Percentiles rank a stretch among this genome's conserved stretches.
Conservation (phyloP, 2,888 invertebrate species). For the Pachydiplax longipennis region DNA sequence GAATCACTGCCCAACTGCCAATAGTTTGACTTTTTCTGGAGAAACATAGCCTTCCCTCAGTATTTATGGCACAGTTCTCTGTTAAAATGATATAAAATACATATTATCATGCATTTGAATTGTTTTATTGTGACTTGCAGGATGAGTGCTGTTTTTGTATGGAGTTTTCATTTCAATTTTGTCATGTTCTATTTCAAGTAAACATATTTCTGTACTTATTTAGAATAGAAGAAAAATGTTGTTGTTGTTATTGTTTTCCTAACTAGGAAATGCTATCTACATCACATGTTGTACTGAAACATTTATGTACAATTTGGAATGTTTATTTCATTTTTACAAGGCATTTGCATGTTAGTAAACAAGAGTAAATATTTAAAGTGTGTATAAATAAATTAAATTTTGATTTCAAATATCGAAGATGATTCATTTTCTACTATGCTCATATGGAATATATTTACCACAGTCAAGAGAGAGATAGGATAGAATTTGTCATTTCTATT, state of each 20-base stretch:
- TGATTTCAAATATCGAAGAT: background rate
- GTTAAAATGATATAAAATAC: background rate
- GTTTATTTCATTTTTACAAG: slow-evolving; percentile 20
- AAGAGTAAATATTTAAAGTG: slow-evolving; percentile 22
- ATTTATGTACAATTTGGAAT: background rate
- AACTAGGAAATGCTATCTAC: background rate
- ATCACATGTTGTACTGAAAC: slow-evolving; percentile 28
- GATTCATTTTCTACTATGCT: too few relatives aligned
- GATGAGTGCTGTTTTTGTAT: slow-evolving; percentile 10
- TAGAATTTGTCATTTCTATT: too few relatives aligned
- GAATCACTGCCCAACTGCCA: background rate
- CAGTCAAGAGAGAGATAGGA: too few relatives aligned
- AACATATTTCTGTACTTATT: slow-evolving; percentile 17
- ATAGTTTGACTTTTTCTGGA: background rate
- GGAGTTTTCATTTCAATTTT: background rate
- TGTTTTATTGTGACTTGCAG: background rate
- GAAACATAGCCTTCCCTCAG: background rate
- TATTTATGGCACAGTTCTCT: background rate
- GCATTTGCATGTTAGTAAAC: slow-evolving; percentile 26
- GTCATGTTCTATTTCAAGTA: background rate
- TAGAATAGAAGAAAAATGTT: slow-evolving; percentile 10
- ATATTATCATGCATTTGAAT: background rate
- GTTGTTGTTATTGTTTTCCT: slow-evolving; percentile 35
- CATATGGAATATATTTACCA: too few relatives aligned
- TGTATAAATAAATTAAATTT: slow-evolving; percentile 21